Conservation (phyloP, 2,888 invertebrate genomes). For the Emmelina monodactyla region DNA sequence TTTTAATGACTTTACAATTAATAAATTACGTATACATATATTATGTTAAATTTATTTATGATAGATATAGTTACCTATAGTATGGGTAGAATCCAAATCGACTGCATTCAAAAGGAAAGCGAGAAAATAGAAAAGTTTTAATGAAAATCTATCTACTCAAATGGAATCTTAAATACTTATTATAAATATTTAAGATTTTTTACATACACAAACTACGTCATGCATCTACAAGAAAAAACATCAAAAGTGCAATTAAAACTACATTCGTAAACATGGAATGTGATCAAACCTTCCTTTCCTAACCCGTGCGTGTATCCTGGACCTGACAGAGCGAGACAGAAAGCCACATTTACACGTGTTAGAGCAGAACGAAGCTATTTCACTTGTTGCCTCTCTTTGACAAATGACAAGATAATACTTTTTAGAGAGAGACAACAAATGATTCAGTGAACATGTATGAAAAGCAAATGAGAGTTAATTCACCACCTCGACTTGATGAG, state of each 20-base stretch:
- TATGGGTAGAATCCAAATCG: conserved; percentile 22
- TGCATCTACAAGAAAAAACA: too few species aligned
- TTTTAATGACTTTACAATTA: too few species aligned
- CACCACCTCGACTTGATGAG: too few species aligned
- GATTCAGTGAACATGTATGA: too few species aligned
- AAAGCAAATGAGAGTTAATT: too few species aligned
- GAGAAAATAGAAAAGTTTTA: conserved; percentile 6
- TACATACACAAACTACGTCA: too few species aligned
- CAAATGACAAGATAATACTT: too few species aligned
- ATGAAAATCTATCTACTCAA: conserved; percentile 5
- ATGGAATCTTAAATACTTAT: background rate
- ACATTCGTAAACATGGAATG: conserved; percentile 26
- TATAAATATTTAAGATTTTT: too few species aligned
- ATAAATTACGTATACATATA: too few species aligned
- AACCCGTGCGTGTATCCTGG: conserved; percentile 56
- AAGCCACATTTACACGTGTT: conserved; percentile 63
- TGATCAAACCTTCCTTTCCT: conserved; percentile 61
- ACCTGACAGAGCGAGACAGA: conserved; percentile 58
- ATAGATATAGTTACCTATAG: conserved; percentile 21
- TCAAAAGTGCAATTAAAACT: too few species aligned
- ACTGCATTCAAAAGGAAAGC: conserved; percentile 19
- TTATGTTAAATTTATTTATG: too few species aligned
- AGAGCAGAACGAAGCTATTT: conserved; percentile 47
- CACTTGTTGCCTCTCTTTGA: conserved; percentile 15
- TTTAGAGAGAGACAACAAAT: too few species aligned